Base-by-base conservation (phyloP, 2,113 vertebrate genomes). In the Phyllopteryx taeniolatus region DNA sequence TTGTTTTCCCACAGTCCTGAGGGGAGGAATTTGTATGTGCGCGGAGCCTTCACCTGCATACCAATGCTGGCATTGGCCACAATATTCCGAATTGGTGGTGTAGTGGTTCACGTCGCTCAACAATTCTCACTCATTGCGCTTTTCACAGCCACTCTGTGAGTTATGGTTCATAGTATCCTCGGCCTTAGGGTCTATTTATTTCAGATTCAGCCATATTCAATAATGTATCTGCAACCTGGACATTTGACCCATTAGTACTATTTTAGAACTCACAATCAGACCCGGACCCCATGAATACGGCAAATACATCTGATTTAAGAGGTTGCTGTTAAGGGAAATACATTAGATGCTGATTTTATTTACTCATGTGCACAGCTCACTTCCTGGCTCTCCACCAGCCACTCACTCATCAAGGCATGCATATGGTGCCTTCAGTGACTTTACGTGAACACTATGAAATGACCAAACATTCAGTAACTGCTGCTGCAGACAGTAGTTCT, bases 1-100 rank as follows among this genome's bases (percentile, higher is more conserved):
- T 75, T 81, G 87, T 86, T 89, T 88, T 90, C 84, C 75, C 69
- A 60, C 51, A 72, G 67, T 68, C 77, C 76, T 4, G 7, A 79
- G 78, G 81, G 65, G 73, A 35, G 57, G 51, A 74, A 53, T 74
- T 66, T 80, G 70, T 76, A 79, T 78, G 75, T 71, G 44, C 2
- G 7, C n/a, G 11, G 43, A 47, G 44, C 64, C 44, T 47, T 49
- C 64, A 31, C 64, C 64, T 47, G 64, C 64, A 66, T 66, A 66
- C 44, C 64, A 66, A 66, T 66, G 43, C n/a, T 31, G 22, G 8
- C 44, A 44, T 49, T 47, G 47, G 44, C 64, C n/a, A 22, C 64
- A 31, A 27, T 66, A 47, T 47, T 31, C n/a, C 64, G 15, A 31
- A 47, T 43, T 11, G 62, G 43, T n/a, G 6, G 20, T 27, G 42